Evolutionary conservation across 2,797 vertebrate species (phyloP), one percentile per base, ranked within the genome.

Genomic region (Pitangus sulphuratus): DNA sequence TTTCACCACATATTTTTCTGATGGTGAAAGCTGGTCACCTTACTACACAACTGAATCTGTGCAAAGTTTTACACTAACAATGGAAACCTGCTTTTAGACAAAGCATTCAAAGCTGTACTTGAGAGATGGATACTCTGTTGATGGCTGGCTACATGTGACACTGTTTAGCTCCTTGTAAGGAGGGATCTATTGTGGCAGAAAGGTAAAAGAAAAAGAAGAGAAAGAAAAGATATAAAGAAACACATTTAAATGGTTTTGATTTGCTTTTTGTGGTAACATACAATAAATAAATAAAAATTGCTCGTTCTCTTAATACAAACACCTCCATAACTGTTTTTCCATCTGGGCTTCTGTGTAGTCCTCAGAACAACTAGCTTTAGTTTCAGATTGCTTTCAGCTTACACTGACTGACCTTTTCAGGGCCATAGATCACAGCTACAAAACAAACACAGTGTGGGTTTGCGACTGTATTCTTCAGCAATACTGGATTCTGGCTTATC

Each of bases 401-500:
- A 50, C 14, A 2, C 28, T 75, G 62, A 25, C 28, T 44, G 35
- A 44, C 11, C 2, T 70, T 65, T 66, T n/a, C 19, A 64, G 14
- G 35, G 15, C 24, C 15, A 3, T 2, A 70, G 11, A 47, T 42
- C n/a, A 48, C 51, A 90, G 53, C 6, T 69, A 11, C 39, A 70
- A 2, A 2, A 39, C 4, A n/a, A 65, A 24, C 5, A 3, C 20
- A 53, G 3, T 0, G 0, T 9, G 11, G 24, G 0, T 3, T 75
- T 87, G 28, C 40, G 48, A 66, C 4, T 2, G 4, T 31, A 7
- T 5, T 60, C 30, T 82, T 76, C 6, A 72, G 6, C 2, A 21
- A 30, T 65, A 62, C 2, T 40, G 40, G 40, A 40, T 35, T 72
- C 40, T 44, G 25, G 21, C 6, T 76, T 4, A 62, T 13, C 22